Percentiles rank a stretch among this genome's conserved stretches.
These are phyloP conservation scores for Porites lobata DNA, from an alignment of 92 coral and sea anemone genomes.

Conservation along the genomic window DNA sequence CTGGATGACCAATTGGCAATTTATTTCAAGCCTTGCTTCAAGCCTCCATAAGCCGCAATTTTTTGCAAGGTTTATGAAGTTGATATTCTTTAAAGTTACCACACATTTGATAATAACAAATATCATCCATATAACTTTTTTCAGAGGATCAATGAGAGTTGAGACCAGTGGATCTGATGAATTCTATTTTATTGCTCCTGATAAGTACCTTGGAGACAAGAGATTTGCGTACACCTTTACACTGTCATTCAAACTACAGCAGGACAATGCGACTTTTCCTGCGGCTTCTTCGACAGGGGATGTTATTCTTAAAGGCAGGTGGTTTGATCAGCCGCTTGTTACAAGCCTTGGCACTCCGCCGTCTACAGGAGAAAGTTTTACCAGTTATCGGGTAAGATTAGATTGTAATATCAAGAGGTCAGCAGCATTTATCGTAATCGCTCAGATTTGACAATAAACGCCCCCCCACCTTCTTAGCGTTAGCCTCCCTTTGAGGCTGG, in stretches of 20 bases:
- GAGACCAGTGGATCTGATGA: slow-evolving; percentile 53
- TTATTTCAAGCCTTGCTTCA: too few species aligned
- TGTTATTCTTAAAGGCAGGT: slow-evolving; percentile 84
- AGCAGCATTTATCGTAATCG: too few species aligned
- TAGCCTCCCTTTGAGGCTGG: background rate
- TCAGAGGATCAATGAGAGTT: slow-evolving; percentile 69
- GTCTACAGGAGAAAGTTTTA: slow-evolving; percentile 23
- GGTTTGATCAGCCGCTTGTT: slow-evolving; percentile 78
- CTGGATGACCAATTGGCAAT: too few species aligned
- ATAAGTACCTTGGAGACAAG: slow-evolving; percentile 76
- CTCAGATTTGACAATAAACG: too few species aligned
- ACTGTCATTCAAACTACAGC: slow-evolving; percentile 77
- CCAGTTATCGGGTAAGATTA: slow-evolving; percentile 69
- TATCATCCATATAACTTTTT: background rate
- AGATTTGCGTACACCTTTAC: slow-evolving; percentile 85
- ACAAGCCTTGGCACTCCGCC: slow-evolving; percentile 74
- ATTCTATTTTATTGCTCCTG: slow-evolving; percentile 85
- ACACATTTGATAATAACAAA: too few species aligned
- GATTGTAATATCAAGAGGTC: too few species aligned
- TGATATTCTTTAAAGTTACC: too few species aligned
- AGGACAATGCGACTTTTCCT: slow-evolving; percentile 60
- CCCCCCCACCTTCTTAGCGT: background rate
- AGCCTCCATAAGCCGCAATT: too few species aligned
- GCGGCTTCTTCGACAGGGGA: slow-evolving; percentile 77
- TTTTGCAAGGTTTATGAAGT: too few species aligned